Base-by-base conservation (phyloP, 2,797 vertebrate genomes). In the Carapus acus region DNA sequence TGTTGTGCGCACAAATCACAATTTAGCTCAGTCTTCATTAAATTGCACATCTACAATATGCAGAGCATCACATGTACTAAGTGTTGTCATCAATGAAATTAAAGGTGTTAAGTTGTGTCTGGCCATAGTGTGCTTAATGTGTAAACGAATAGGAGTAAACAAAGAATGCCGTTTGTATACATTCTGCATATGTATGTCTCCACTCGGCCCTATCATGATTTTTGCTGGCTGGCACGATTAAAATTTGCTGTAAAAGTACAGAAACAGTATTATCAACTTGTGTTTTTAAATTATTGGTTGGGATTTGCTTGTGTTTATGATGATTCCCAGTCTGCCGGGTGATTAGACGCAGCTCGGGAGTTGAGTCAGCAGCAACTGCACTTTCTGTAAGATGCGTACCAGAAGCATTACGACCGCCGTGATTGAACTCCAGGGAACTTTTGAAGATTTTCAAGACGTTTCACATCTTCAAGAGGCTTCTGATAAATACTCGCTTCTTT, bases 171-270 rank as follows among this genome's bases (percentile, higher is more conserved):
- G 74, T 73, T 63, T 70, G 75, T 64, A 67, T 56, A 50, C 69
- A 65, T n/a, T n/a, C 58, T 76, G 77, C 73, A 77, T 60, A 73
- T 71, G 67, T 67, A 77, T 74, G 73, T 79, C 69, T 77, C 58
- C 60, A 58, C 67, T 33, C 14, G 9, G 24, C 66, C 71, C 58
- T 67, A 48, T 71, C 62, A 60, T 69, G 60, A 74, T 69, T 83
- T 77, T 75, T 74, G 62, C 73, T 83, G 77, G 78, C 79, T 85
- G 77, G 81, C 80, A 78, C 69, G 70, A 86, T 85, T 84, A 86
- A 87, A 85, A 75, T 68, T 78, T 77, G 70, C 83, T 72, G 61
- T 67, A 83, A 83, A 78, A 55, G 51, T 49, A 58, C 40, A 66
- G n/a, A 42, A 61, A 54, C 39, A 44, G 6, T 66, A 54, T 65